A percentile compares a stretch with the other conserved stretches of the same genome.
Conservation (phyloP, 2,797 vertebrate genomes). For the Silurus lanzhouensis region DNA sequence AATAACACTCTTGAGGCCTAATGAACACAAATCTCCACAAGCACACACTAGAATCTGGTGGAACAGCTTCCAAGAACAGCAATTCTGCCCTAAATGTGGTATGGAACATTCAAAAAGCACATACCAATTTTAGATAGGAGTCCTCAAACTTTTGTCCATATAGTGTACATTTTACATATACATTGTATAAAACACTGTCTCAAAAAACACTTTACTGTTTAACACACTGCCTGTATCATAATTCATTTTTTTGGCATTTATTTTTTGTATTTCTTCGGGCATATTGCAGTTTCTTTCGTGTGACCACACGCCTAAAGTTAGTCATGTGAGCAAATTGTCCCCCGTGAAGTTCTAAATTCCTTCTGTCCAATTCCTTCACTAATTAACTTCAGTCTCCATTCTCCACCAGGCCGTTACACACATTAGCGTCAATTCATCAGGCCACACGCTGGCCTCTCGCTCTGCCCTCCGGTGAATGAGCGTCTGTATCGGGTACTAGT, state of each 20-base stretch:
- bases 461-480: background rate
- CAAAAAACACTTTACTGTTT: background rate
- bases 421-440: constrained; percentile 7
- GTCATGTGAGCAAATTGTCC: background rate
- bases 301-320: background rate
- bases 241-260: no score
- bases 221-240: background rate
- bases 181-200: background rate
- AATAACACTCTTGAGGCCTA: no score
- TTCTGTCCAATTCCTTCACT: background rate
- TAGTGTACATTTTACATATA: no score
- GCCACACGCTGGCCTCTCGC: background rate
- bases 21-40: no score
- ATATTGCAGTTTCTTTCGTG: background rate
- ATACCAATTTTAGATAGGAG: no score
- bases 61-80: no score
- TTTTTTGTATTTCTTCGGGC: background rate
- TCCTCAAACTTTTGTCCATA: no score
- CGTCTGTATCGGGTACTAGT: background rate
- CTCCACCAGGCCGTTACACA: background rate
- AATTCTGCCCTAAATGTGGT: no score
- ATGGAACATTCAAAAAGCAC: no score
- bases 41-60: no score
- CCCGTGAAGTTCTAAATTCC: no score
- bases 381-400: background rate